Evolutionary conservation across 1,140 invertebrate species (phyloP).

Genomic region (Oryctes rhinoceros): DNA sequence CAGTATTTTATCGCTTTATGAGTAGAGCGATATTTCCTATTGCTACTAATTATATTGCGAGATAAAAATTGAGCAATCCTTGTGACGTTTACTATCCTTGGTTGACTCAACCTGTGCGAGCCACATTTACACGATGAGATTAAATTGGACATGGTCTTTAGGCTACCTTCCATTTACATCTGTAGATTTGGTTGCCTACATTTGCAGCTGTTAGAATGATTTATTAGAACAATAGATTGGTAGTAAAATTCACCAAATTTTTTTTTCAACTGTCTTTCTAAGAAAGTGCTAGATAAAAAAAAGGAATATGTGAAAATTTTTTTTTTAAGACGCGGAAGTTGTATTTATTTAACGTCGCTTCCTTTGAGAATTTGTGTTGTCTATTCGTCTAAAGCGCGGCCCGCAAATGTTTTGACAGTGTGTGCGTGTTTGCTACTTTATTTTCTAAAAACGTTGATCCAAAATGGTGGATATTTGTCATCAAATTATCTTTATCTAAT

Average conservation of each 20-base stretch:
- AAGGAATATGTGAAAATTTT: not conserved
- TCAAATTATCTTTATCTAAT: slow-evolving; percentile 49
- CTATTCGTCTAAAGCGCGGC: not conserved
- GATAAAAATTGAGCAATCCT: no score
- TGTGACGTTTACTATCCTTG: no score
- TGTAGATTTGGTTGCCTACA: not conserved
- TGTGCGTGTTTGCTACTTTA: slow-evolving; percentile 42
- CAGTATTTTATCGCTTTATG: no score
- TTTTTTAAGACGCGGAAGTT: not conserved
- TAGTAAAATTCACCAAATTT: not conserved
- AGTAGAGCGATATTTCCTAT: no score
- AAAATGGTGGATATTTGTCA: slow-evolving; percentile 58
- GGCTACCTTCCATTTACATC: not conserved
- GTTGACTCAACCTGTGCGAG: not conserved
- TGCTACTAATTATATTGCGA: no score
- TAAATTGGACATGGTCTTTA: not conserved
- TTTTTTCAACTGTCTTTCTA: not conserved
- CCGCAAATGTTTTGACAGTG: slow-evolving; percentile 27
- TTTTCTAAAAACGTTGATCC: slow-evolving; percentile 57
- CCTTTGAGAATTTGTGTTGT: not conserved
- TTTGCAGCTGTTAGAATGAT: not conserved
- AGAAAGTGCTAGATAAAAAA: not conserved
- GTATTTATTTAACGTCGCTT: not conserved
- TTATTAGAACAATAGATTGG: not conserved
- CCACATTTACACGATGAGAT: slow-evolving; percentile 13